phyloP scores from a whole-genome alignment of 2,797 vertebrate genomes.

The Chrysocyon brachyurus region DNA sequence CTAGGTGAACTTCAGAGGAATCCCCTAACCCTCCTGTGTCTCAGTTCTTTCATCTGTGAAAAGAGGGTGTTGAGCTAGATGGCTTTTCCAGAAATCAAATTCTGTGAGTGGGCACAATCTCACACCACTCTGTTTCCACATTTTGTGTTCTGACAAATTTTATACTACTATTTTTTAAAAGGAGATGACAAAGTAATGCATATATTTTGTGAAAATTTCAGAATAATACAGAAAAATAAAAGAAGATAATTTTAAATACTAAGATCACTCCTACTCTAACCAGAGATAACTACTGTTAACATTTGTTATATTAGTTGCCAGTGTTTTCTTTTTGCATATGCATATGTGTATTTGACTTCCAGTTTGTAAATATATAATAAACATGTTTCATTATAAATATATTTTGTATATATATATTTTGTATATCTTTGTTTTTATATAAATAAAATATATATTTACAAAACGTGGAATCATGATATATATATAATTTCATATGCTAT shows the following conservation, averaged over 20 bases:
- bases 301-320: background rate
- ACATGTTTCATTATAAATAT: background rate
- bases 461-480: background rate
- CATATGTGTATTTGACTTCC: background rate
- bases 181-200: background rate
- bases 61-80: background rate
- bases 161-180: background rate
- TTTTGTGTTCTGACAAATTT: background rate
- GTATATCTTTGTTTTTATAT: no score
- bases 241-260: background rate
- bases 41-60: background rate
- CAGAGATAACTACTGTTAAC: background rate
- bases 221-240: background rate
- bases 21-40: background rate
- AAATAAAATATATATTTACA: background rate
- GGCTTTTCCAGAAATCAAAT: conserved; percentile 30
- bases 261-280: background rate
- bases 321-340: background rate
- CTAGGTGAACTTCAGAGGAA: background rate
- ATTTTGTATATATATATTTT: no score
- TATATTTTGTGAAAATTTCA: background rate
- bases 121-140: background rate
- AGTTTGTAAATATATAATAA: conserved; percentile 15
- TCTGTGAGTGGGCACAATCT: background rate
- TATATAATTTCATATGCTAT: background rate